phyloP scores from a whole-genome alignment of 2,888 invertebrate species.

The Himalopsyche kuldschensis region DNA sequence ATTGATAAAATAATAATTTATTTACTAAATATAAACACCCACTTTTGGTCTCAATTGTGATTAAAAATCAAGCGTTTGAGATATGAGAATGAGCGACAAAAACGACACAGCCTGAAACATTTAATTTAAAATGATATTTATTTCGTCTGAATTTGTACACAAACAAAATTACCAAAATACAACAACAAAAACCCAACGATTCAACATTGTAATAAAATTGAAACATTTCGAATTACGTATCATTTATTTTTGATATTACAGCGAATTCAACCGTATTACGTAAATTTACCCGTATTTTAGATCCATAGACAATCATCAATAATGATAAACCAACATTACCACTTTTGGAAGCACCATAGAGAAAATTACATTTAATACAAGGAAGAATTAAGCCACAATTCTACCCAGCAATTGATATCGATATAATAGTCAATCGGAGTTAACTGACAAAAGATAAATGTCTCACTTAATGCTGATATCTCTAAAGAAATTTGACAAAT shows the following conservation, averaged over 20 bases:
- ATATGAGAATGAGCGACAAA: not conserved
- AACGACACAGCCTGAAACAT: not conserved
- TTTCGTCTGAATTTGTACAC: not conserved
- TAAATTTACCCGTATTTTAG: too few species aligned
- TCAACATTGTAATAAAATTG: too few species aligned
- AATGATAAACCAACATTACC: too few species aligned
- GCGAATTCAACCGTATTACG: too few species aligned
- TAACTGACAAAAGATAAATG: not conserved
- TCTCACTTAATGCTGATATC: not conserved
- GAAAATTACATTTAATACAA: too few species aligned
- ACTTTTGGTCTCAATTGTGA: slow-evolving; percentile 13
- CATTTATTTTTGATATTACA: too few species aligned
- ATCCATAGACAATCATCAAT: too few species aligned
- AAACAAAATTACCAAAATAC: not conserved
- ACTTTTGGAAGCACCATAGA: too few species aligned
- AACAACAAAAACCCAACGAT: too few species aligned
- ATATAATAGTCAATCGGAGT: not conserved
- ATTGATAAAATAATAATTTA: not conserved
- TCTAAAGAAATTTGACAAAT: not conserved
- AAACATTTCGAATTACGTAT: too few species aligned
- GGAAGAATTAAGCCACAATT: not conserved
- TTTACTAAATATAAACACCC: slow-evolving; percentile 5
- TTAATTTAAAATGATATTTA: not conserved
- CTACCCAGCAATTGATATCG: not conserved
- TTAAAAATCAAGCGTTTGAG: not conserved